Conservation (phyloP, 2,797 vertebrate genomes). For the Psittacula echo region DNA sequence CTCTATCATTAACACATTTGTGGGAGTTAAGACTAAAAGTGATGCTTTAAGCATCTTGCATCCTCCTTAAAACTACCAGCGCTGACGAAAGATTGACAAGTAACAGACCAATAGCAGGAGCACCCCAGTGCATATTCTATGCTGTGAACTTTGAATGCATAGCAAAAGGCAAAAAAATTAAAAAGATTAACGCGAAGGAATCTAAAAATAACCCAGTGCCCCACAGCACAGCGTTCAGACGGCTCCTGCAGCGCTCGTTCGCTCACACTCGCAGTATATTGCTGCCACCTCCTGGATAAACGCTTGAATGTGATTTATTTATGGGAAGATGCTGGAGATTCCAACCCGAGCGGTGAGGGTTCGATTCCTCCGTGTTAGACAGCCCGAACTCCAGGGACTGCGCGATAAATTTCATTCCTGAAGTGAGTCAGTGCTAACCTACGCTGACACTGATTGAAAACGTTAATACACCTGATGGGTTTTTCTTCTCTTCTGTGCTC, state of each 20-base stretch:
- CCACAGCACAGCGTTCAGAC: slow-evolving; percentile 6
- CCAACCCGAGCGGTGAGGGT: background rate
- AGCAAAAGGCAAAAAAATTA: slow-evolving; percentile 40
- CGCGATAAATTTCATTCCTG: background rate
- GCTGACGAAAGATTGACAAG: slow-evolving; percentile 58
- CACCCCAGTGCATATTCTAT: slow-evolving; percentile 36
- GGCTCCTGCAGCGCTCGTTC: background rate
- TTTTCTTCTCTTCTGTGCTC: background rate
- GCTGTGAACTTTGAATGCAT: slow-evolving; percentile 55
- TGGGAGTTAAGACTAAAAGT: slow-evolving; percentile 69
- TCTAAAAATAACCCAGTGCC: slow-evolving; percentile 56
- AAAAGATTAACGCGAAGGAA: slow-evolving; percentile 55
- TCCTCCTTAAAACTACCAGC: slow-evolving; percentile 61
- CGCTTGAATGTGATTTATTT: background rate
- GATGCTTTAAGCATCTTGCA: slow-evolving; percentile 67
- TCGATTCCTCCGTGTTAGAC: background rate
- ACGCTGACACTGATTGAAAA: background rate
- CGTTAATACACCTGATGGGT: background rate
- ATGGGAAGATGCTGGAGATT: background rate
- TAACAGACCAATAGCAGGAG: slow-evolving; percentile 65
- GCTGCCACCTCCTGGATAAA: slow-evolving; percentile 81
- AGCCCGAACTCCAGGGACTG: background rate
- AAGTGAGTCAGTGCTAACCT: background rate
- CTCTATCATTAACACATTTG: slow-evolving; percentile 70
- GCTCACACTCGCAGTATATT: slow-evolving; percentile 10